A percentile compares a stretch with the other conserved stretches of the same genome.
These are phyloP conservation scores for Dunckerocampus dactyliophorus DNA, from an alignment of 2,113 vertebrate genomes.

Conservation along the genomic window DNA sequence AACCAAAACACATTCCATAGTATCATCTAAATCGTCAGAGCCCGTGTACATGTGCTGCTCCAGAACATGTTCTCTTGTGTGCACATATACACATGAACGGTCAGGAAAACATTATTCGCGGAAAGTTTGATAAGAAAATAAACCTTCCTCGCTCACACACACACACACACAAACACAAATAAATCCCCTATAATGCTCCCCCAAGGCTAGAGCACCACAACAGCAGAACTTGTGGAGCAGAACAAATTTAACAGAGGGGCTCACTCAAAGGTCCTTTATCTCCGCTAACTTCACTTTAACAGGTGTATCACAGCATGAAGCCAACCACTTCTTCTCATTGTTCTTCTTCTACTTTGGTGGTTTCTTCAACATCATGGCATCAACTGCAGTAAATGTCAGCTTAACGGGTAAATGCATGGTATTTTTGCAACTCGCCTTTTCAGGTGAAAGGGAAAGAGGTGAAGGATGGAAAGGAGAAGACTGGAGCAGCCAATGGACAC, in stretches of 20 bases:
- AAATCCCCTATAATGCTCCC: slow-evolving; percentile 28
- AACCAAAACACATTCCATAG: slow-evolving; percentile 60
- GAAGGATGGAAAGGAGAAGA: slow-evolving; percentile 84
- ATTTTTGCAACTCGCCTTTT: slow-evolving; percentile 27
- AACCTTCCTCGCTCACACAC: slow-evolving; percentile 33
- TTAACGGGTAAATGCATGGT: not conserved
- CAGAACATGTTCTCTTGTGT: slow-evolving; percentile 18
- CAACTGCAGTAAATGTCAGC: slow-evolving; percentile 21
- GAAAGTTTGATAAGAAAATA: slow-evolving; percentile 50
- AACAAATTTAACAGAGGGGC: slow-evolving; percentile 47
- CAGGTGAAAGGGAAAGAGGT: slow-evolving; percentile 85
- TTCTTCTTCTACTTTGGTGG: slow-evolving; percentile 9
- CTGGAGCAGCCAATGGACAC: slow-evolving; percentile 68
- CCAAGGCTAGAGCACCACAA: slow-evolving; percentile 30
- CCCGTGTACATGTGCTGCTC: slow-evolving; percentile 29
- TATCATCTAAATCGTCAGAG: slow-evolving; percentile 19
- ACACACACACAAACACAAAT: slow-evolving; percentile 30
- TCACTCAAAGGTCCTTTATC: slow-evolving; percentile 41
- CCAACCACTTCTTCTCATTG: slow-evolving; percentile 2
- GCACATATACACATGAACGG: not conserved
- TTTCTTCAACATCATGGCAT: slow-evolving; percentile 14
- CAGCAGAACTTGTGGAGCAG: slow-evolving; percentile 36
- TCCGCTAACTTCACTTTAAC: slow-evolving; percentile 39
- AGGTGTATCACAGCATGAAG: slow-evolving; percentile 39
- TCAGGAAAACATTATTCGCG: slow-evolving; percentile 39